These are phyloP conservation scores for Pachyuromys duprasi DNA, from an alignment of 2,797 vertebrate genomes.

Conservation along the genomic window DNA sequence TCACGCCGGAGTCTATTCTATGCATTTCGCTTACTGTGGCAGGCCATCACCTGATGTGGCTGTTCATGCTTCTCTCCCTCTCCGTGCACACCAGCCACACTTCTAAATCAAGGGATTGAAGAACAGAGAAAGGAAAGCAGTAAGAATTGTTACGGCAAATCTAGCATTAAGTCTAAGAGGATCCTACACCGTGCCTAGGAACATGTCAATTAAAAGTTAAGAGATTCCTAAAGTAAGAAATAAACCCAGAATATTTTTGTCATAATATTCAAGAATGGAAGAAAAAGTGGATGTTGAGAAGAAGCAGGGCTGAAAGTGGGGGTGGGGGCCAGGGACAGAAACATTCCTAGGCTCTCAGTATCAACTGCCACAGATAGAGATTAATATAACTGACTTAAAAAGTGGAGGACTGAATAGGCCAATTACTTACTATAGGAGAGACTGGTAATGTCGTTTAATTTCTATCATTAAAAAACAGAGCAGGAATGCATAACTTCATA, in stretches of 20 bases:
- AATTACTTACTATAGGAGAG: background rate
- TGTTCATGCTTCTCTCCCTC: background rate
- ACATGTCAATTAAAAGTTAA: constrained; percentile 28
- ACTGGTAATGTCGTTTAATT: background rate
- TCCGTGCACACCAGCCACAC: background rate
- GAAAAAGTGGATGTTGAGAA: background rate
- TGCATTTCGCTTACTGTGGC: background rate
- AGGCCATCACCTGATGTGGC: background rate
- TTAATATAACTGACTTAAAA: constrained; percentile 22
- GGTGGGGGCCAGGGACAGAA: background rate
- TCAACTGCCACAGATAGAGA: constrained; percentile 19
- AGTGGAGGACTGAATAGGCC: background rate
- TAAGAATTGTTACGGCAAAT: background rate
- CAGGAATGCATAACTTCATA: constrained; percentile 30
- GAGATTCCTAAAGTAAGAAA: constrained; percentile 18
- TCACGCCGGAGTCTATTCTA: background rate
- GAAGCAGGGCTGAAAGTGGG: background rate
- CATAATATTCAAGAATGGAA: background rate
- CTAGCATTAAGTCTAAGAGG: constrained; percentile 7
- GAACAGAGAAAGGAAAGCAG: background rate
- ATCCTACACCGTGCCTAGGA: constrained; percentile 3
- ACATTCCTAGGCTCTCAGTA: background rate
- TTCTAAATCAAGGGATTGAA: background rate
- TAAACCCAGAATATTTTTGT: background rate
- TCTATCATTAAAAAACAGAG: background rate